Base-by-base conservation (phyloP, 2,888 invertebrate genomes). In the Sepiola atlantica region DNA sequence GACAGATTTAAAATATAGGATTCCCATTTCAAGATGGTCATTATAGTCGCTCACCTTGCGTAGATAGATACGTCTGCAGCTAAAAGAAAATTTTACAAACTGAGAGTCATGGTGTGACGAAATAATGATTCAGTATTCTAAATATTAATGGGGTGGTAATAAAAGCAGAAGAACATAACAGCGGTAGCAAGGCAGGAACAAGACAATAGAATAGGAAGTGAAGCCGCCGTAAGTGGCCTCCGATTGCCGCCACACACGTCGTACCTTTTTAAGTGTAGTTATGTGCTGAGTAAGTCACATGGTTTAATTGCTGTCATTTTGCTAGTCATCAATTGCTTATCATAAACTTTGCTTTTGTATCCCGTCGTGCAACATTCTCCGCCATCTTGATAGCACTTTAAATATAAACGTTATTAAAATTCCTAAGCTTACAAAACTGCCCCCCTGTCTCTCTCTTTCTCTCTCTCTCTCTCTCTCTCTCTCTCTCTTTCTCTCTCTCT, bases 371-470 rank as follows among this genome's bases (percentile, higher is more conserved):
- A 77, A n/a, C 77, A n/a, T 77, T 77, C 16, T 32, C 77, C 16
- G 77, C 21, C 77, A 77, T 77, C 77, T 77, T n/a, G 32, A 77
- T 77, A n/a, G 32, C 18, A n/a, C 77, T 77, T 77, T 77, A 77
- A 77, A 77, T 77, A 77, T n/a, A 77, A 77, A n/a, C 32, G 77
- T 77, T 77, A 77, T 77, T 77, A 77, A 77, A 77, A 77, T 77
- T 77, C 77, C 77, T n/a, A 32, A 77, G n/a, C 77, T 32, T 14
- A 77, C 77, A 77, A 77, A 77, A 45, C 45, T 45, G 4, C 8
- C 45, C 8, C 45, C 8, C 45, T 45, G 4, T 45, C 45, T 45
- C 45, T 45, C 45, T 45, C 45, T 45, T 8, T 45, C 45, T 45
- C 45, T 45, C 45, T 45, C 45, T 45, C 45, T 45, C 45, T 45